Conservation (phyloP, 2,888 invertebrate genomes). For the Argyra leucocephala region DNA sequence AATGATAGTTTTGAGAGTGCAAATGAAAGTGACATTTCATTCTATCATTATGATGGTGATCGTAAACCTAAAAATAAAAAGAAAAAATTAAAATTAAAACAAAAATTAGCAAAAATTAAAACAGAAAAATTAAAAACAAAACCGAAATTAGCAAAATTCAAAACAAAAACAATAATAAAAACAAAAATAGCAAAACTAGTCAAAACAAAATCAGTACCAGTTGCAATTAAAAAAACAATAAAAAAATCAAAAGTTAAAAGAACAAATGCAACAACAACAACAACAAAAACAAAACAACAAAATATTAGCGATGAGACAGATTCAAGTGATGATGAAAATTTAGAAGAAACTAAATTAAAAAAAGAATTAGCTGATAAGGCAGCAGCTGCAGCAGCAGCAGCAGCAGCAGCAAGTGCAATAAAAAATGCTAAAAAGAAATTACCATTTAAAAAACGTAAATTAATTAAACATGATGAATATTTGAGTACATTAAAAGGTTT, state of each 20-base stretch:
- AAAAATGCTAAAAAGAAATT: slow-evolving; percentile 40
- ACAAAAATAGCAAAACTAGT: slow-evolving; percentile 23
- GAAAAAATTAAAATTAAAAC: slow-evolving; percentile 14
- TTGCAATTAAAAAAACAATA: slow-evolving; percentile 35
- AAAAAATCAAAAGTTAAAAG: slow-evolving; percentile 26
- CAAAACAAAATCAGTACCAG: slow-evolving; percentile 35
- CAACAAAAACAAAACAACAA: slow-evolving; percentile 20
- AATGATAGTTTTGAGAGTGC: slow-evolving; percentile 44
- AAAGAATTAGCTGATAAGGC: too few relatives aligned
- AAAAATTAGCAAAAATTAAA: slow-evolving; percentile 24
- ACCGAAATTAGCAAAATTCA: slow-evolving; percentile 18
- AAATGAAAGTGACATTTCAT: slow-evolving; percentile 23
- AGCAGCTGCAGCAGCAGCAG: slow-evolving; percentile 43
- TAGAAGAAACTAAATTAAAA: slow-evolving; percentile 34
- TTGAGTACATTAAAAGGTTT: slow-evolving; percentile 32
- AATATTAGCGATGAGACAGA: slow-evolving; percentile 32
- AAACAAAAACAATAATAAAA: slow-evolving; percentile 32
- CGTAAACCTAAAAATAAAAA: slow-evolving; percentile 22
- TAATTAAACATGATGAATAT: slow-evolving; percentile 31
- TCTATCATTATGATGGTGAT: slow-evolving; percentile 15
- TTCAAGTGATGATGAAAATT: slow-evolving; percentile 45
- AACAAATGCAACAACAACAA: slow-evolving; percentile 11
- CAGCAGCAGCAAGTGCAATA: slow-evolving; percentile 31
- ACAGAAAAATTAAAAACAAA: slow-evolving; percentile 28
- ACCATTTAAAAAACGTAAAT: slow-evolving; percentile 44